A percentile compares a stretch with the other conserved stretches of the same genome.
Evolutionary conservation across 1,140 invertebrate species (phyloP).

Genomic region (Microplitis mediator): DNA sequence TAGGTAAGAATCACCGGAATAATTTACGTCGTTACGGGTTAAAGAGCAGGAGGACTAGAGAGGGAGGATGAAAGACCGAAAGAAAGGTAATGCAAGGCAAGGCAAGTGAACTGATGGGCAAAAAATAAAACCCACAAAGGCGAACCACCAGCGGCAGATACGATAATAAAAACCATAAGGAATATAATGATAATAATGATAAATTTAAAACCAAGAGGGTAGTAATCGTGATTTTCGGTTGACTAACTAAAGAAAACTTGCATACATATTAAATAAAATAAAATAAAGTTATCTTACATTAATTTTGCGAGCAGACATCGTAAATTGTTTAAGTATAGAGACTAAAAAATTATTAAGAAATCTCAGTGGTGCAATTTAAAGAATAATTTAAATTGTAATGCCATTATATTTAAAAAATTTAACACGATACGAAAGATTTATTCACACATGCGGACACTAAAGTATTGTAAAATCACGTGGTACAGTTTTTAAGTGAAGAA

Average conservation of each 20-base stretch:
- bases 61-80: background rate
- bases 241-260: background rate
- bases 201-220: background rate
- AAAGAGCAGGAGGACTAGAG: background rate
- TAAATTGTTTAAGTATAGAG: background rate
- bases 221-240: background rate
- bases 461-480: slow-evolving; percentile 7
- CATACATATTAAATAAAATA: background rate
- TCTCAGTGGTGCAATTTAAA: background rate
- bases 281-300: background rate
- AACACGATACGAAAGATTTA: background rate
- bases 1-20: slow-evolving; percentile 9
- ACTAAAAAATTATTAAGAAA: background rate
- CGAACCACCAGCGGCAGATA: no score
- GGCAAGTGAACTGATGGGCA: background rate
- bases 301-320: background rate
- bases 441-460: background rate
- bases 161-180: background rate
- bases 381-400: background rate
- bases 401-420: background rate
- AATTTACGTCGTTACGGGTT: slow-evolving; percentile 12
- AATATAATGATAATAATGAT: background rate
- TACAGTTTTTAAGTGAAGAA: background rate
- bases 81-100: background rate
- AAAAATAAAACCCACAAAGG: background rate